These are phyloP conservation scores for Hystrix brachyura DNA, from an alignment of 2,113 vertebrate genomes.

Conservation along the genomic window DNA sequence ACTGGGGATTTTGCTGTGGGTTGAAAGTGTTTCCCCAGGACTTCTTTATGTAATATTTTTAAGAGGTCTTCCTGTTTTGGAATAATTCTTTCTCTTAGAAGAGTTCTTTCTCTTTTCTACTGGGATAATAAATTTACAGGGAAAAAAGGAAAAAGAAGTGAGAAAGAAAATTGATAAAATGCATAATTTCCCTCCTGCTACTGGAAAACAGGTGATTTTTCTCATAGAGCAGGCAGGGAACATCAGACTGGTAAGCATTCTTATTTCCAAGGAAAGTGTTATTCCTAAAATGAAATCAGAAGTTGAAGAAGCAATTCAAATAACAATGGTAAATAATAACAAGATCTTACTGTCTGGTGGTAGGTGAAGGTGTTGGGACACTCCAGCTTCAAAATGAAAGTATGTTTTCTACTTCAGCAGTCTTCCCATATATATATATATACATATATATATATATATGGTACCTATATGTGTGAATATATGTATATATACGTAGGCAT, in stretches of 20 bases:
- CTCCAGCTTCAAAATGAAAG: neutral
- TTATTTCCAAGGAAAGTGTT: neutral
- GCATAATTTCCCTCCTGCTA: neutral
- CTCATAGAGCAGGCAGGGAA: neutral
- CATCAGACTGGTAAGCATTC: neutral
- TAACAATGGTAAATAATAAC: constrained; percentile 2
- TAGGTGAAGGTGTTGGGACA: neutral
- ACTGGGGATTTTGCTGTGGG: neutral
- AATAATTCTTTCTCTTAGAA: neutral
- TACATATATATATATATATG: no score
- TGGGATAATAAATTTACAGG: neutral
- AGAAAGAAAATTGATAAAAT: neutral
- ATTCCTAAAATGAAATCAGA: constrained; percentile 24
- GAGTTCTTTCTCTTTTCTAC: no score
- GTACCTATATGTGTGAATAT: no score
- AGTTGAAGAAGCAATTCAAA: constrained; percentile 35
- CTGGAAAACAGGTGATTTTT: neutral
- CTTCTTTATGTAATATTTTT: neutral
- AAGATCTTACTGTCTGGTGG: neutral
- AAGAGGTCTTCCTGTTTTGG: neutral
- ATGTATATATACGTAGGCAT: no score
- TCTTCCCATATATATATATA: neutral
- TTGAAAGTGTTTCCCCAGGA: neutral
- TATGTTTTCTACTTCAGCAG: neutral
- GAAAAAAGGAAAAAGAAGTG: neutral